Evolutionary conservation across 2,797 vertebrate genomes (phyloP).

Genomic region (Phaenicophaeus curvirostris): DNA sequence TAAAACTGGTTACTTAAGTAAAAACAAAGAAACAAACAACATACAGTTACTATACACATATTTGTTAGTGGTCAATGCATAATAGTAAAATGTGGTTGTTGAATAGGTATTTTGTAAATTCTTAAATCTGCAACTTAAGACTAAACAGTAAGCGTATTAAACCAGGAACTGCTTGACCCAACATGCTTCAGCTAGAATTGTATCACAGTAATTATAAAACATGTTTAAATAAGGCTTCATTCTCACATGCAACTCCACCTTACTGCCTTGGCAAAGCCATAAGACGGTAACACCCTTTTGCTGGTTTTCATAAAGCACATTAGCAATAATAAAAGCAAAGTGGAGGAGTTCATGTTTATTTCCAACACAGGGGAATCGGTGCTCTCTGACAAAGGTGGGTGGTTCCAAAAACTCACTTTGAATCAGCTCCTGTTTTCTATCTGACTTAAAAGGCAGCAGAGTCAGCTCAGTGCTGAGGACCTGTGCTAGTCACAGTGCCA

Average conservation of each 20-base stretch:
- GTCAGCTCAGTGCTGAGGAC: not conserved
- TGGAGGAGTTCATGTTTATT: slow-evolving; percentile 16
- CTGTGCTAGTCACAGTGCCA: not conserved
- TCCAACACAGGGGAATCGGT: not conserved
- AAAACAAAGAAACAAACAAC: not conserved
- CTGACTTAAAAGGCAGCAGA: not conserved
- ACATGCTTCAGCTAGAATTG: slow-evolving; percentile 68
- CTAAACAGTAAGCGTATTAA: not conserved
- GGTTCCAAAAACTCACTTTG: not conserved
- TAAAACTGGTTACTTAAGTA: not conserved
- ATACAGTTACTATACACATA: not conserved
- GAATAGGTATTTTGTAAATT: not conserved
- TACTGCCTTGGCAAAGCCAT: slow-evolving; percentile 63
- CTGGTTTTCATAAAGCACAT: slow-evolving; percentile 30
- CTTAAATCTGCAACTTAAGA: not conserved
- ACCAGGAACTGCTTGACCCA: slow-evolving; percentile 64
- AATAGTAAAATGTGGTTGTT: not conserved
- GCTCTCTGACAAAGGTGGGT: not conserved
- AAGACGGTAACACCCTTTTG: slow-evolving; percentile 66
- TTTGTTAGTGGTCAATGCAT: not conserved
- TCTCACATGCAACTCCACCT: slow-evolving; percentile 75
- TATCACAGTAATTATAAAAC: slow-evolving; percentile 68
- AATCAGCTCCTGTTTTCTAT: not conserved
- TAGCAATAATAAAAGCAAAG: not conserved
- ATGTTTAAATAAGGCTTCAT: slow-evolving; percentile 75